Conservation (phyloP, 2,113 vertebrate species). For the Tauraco erythrolophus region DNA sequence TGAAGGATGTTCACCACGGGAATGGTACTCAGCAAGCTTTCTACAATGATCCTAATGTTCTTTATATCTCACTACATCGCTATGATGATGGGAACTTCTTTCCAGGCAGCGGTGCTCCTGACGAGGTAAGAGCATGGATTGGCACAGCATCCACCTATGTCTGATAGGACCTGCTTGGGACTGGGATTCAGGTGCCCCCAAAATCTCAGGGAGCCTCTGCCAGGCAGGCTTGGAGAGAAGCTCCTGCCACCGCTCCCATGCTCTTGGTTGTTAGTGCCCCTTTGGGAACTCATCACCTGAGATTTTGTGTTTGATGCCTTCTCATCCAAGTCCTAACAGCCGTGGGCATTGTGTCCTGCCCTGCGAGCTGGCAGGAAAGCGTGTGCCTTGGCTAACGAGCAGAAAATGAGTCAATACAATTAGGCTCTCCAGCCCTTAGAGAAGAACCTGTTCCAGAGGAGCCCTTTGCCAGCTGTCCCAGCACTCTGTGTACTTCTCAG, state of each 20-base stretch:
- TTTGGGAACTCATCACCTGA: fast-evolving
- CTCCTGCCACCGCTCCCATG: neutral
- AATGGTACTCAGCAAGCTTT: conserved; percentile 92
- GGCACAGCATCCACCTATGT: fast-evolving
- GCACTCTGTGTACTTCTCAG: fast-evolving
- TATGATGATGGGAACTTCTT: conserved; percentile 99
- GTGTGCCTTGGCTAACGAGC: fast-evolving
- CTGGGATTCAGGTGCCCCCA: neutral
- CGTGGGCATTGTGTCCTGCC: neutral
- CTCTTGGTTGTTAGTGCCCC: neutral
- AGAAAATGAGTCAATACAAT: neutral
- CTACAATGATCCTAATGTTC: conserved; percentile 90
- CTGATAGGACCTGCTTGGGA: neutral
- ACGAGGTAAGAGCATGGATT: conserved; percentile 81
- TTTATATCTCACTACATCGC: conserved; percentile 95
- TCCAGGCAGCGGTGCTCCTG: conserved; percentile 94
- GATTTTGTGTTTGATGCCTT: neutral
- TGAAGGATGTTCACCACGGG: conserved; percentile 84
- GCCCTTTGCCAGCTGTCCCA: neutral
- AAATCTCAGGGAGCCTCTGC: neutral
- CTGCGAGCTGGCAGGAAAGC: neutral
- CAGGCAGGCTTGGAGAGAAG: neutral
- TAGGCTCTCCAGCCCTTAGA: neutral
- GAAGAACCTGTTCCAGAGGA: neutral
- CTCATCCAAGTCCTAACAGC: neutral